Base-by-base conservation (phyloP, 2,113 vertebrate genomes). In the Prolemur simus region DNA sequence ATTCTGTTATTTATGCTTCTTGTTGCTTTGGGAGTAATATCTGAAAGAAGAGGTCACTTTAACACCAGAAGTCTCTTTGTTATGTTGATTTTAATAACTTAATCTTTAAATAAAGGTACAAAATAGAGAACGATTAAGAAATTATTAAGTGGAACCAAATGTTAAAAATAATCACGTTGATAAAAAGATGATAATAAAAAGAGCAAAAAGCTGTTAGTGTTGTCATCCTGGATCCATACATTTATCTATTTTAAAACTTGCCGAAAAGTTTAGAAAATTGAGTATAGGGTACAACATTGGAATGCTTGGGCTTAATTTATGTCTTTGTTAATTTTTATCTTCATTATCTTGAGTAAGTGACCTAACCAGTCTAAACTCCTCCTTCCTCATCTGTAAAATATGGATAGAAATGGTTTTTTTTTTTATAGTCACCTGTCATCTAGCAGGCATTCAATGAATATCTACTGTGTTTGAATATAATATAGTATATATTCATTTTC, bases 161-260 rank as follows among this genome's bases (percentile, higher is more conserved):
- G 4, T 80, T 63, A 85, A 83, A 95, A 96, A 81, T 80, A 91
- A 93, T 71, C 85, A 6, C 7, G 54, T 93, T 93, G 81, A 69
- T 78, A 54, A 76, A 94, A 2, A 21, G 54, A 56, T 56, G 42
- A 69, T 20, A 77, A 49, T 88, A 74, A 64, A 88, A 82, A 42
- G 47, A 89, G 76, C 18, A 92, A 69, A 96, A 69, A 5, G 5
- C 6, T 32, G 2, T 81, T 86, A 87, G 13, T 54, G 18, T 87
- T 92, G 14, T n/a, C 77, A 84, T 92, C 9, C 34, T 95, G 37
- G 56, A 82, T 64, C 20, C 25, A 56, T 63, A 76, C 2, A 10
- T 81, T 86, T n/a, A 5, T 71, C 18, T 45, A 8, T 71, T 81
- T 77, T 66, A 54, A 92, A 94, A 77, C 14, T 82, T 89, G 60